Evolutionary conservation across 1,140 invertebrate species (phyloP).

Genomic region (Drosophila elegans): DNA sequence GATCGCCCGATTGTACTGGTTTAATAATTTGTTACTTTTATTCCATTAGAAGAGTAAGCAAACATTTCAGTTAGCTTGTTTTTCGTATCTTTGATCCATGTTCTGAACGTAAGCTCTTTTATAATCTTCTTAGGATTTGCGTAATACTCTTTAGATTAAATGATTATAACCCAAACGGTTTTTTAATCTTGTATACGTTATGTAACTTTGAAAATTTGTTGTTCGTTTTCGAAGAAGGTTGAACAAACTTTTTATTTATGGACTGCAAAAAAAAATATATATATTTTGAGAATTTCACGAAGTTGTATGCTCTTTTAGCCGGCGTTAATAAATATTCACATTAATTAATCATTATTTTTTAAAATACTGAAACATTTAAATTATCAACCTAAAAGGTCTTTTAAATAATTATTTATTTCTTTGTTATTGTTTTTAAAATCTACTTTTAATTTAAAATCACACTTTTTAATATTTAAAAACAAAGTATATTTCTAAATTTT

Average conservation of each 20-base stretch:
- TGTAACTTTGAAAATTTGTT: slow-evolving; percentile 8
- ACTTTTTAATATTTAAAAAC: too few species aligned
- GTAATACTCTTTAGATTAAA: background rate
- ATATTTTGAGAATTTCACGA: too few species aligned
- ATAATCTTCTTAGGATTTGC: slow-evolving; percentile 16
- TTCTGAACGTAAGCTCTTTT: slow-evolving; percentile 2
- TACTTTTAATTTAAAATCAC: too few species aligned
- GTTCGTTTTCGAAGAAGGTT: slow-evolving; percentile 1
- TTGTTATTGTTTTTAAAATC: too few species aligned
- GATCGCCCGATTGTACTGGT: slow-evolving; percentile 2
- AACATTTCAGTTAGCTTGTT: background rate
- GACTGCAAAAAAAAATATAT: too few species aligned
- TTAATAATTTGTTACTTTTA: background rate
- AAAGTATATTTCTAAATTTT: too few species aligned
- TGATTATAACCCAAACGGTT: slow-evolving; percentile 9
- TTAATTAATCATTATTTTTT: too few species aligned
- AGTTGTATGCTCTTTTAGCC: too few species aligned
- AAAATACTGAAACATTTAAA: too few species aligned
- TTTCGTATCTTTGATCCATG: background rate
- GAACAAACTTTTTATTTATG: slow-evolving; percentile 14
- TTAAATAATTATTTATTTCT: too few species aligned
- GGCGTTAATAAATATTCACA: too few species aligned
- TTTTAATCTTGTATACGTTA: slow-evolving; percentile 15
- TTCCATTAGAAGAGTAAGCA: background rate
- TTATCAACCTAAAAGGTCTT: too few species aligned